These are phyloP conservation scores for Rhynchonycteris naso DNA, from an alignment of 2,797 vertebrate genomes.

Conservation along the genomic window DNA sequence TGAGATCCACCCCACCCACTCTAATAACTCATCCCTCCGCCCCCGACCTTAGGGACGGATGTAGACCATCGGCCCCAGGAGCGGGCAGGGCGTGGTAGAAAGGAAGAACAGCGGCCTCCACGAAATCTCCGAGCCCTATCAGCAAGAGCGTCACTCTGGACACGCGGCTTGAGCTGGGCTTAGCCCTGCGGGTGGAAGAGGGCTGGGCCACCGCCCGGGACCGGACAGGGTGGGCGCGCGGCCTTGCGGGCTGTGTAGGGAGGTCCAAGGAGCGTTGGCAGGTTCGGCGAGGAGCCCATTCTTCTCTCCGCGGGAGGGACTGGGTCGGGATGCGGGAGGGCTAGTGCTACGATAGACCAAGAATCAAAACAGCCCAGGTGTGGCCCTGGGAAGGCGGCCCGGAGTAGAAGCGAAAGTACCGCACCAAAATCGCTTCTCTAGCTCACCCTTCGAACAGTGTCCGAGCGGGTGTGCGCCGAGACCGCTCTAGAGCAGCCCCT, in stretches of 20 bases:
- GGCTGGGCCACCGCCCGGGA: neutral
- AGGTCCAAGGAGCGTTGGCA: neutral
- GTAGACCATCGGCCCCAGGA: conserved; percentile 29
- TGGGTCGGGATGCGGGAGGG: accelerated
- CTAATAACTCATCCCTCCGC: conserved; percentile 61
- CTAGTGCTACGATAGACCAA: neutral
- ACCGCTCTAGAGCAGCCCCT: too few relatives aligned
- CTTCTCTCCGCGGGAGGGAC: accelerated
- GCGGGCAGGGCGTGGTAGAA: neutral
- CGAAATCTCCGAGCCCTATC: neutral
- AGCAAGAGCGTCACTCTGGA: accelerated
- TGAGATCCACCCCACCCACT: conserved; percentile 42
- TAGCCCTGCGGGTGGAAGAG: neutral
- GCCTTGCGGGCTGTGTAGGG: neutral
- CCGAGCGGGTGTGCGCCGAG: accelerated
- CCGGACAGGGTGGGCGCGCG: accelerated
- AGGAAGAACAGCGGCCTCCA: neutral
- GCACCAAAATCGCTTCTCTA: too few relatives aligned
- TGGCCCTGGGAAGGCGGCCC: neutral
- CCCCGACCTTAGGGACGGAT: conserved; percentile 52
- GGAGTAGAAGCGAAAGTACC: accelerated
- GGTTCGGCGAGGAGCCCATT: neutral
- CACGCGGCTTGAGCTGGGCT: neutral
- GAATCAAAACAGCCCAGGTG: neutral
- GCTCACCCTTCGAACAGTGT: too few relatives aligned